Percentiles rank a stretch among this genome's conserved stretches.
Conservation (phyloP, 2,113 vertebrate species). For the Fregata magnificens region DNA sequence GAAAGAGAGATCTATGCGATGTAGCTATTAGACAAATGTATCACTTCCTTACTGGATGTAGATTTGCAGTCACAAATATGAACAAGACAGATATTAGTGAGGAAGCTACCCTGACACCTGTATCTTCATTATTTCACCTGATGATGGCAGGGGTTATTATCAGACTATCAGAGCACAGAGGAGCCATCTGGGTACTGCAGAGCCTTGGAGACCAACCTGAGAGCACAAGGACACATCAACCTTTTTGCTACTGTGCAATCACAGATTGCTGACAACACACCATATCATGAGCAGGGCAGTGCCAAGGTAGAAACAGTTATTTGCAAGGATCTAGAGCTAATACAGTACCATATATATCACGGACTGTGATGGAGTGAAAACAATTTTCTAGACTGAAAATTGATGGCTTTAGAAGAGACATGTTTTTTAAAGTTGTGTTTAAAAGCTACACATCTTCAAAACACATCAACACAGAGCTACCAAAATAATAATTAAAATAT, state of each 20-base stretch:
- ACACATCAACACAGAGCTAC: not conserved
- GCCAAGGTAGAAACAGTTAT: not conserved
- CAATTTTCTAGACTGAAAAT: not conserved
- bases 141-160: constrained; percentile 69
- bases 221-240: constrained; percentile 66
- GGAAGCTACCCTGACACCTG: constrained; percentile 32
- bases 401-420: not conserved
- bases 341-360: not conserved
- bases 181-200: constrained; percentile 66
- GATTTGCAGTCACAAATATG: not conserved
- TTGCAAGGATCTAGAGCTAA: not conserved
- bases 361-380: not conserved
- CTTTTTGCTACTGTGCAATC: not conserved
- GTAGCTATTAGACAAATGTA: not conserved
- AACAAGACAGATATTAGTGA: constrained; percentile 52
- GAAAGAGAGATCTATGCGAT: not conserved
- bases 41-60: not conserved
- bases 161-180: constrained; percentile 67
- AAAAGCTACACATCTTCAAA: not conserved
- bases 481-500: not conserved
- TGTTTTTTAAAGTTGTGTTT: not conserved
- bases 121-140: constrained; percentile 73
- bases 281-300: not conserved
- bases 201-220: constrained; percentile 28
- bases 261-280: not conserved